Percentiles rank a stretch among this genome's conserved stretches.
Evolutionary conservation across 2,797 vertebrate genomes (phyloP).

Genomic region (Sarcoramphus papa): DNA sequence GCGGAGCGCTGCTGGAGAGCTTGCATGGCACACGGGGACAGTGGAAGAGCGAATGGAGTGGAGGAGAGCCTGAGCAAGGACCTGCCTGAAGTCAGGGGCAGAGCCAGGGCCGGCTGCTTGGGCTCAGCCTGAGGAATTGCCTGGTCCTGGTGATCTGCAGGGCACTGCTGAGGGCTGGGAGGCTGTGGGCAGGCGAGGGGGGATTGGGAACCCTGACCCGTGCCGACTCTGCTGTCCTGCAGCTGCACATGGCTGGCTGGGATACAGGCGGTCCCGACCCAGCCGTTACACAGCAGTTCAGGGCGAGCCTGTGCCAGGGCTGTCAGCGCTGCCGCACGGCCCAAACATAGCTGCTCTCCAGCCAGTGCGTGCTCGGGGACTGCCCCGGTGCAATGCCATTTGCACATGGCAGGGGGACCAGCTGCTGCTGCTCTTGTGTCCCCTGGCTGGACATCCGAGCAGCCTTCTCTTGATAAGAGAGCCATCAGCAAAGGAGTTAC

Average conservation of each 20-base stretch:
- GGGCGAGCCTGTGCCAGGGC: neutral
- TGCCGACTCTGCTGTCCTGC: neutral
- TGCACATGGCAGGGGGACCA: neutral
- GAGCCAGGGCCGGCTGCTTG: neutral
- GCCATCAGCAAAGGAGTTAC: neutral
- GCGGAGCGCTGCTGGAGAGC: neutral
- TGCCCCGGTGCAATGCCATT: fast-evolving
- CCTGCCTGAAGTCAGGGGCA: neutral
- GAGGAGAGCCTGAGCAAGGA: neutral
- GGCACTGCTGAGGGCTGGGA: neutral
- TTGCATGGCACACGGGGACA: fast-evolving
- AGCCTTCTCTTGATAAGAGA: neutral
- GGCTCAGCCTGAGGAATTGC: neutral
- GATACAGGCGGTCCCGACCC: neutral
- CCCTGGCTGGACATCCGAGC: neutral
- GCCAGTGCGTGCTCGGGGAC: fast-evolving
- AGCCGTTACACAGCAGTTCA: neutral
- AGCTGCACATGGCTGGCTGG: fast-evolving
- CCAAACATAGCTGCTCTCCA: neutral
- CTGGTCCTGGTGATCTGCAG: neutral
- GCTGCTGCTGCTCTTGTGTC: neutral
- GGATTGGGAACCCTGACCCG: fast-evolving
- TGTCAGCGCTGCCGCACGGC: neutral
- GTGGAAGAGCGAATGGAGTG: fast-evolving
- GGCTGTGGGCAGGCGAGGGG: fast-evolving